These are phyloP conservation scores for Coregonus clupeaformis DNA, from an alignment of 2,113 vertebrate genomes.

Conservation along the genomic window DNA sequence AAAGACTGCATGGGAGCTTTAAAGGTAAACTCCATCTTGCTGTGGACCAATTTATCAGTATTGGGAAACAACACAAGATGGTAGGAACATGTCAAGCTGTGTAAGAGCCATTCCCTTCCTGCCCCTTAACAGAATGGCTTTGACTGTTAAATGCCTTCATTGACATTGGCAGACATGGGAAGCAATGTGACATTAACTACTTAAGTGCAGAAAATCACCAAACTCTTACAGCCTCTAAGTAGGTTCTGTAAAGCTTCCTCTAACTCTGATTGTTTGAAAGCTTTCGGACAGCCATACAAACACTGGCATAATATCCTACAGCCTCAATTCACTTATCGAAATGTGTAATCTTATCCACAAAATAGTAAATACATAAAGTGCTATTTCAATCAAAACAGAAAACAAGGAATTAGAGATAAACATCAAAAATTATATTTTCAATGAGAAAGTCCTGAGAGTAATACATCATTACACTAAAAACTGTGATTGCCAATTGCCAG, in stretches of 20 bases:
- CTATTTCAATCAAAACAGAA: background rate
- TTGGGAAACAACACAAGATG: constrained; percentile 34
- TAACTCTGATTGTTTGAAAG: constrained; percentile 8
- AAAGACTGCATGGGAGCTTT: too few relatives aligned
- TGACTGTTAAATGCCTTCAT: constrained; percentile 24
- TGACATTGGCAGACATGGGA: constrained; percentile 33
- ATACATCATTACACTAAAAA: too few relatives aligned
- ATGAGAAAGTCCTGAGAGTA: too few relatives aligned
- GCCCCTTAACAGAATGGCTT: constrained; percentile 8
- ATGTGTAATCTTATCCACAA: constrained; percentile 11
- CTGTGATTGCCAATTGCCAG: too few relatives aligned
- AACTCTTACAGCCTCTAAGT: constrained; percentile 6
- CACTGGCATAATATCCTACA: constrained; percentile 28
- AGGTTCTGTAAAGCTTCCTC: constrained; percentile 7
- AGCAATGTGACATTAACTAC: constrained; percentile 22
- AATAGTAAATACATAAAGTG: constrained; percentile 4
- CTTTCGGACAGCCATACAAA: background rate
- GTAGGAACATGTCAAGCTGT: constrained; percentile 22
- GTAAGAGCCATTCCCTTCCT: constrained; percentile 17
- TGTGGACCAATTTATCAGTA: constrained; percentile 25
- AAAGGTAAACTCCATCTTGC: constrained; percentile 11
- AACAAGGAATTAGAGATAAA: background rate
- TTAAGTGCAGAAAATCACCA: constrained; percentile 6
- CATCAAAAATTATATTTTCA: too few relatives aligned
- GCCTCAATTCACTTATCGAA: constrained; percentile 20